These are phyloP conservation scores for Liparis tanakae DNA, from an alignment of 2,797 vertebrate genomes.

Conservation along the genomic window DNA sequence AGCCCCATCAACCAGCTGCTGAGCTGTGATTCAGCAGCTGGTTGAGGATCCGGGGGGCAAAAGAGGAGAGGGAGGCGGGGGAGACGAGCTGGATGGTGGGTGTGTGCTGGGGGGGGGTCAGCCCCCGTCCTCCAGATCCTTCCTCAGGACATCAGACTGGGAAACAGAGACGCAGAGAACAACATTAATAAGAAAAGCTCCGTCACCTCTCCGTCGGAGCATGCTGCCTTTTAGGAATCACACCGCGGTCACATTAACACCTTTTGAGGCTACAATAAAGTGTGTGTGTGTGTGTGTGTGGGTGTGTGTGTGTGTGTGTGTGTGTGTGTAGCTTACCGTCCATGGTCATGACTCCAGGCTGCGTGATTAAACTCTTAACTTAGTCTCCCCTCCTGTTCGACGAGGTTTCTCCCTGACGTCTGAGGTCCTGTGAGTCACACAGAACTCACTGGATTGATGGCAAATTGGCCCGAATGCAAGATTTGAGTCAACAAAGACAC, in stretches of 20 bases:
- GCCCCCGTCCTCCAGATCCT: slow-evolving; percentile 26
- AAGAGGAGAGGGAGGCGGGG: slow-evolving; percentile 17
- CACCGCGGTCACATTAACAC: slow-evolving; percentile 15
- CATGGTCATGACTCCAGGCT: slow-evolving; percentile 23
- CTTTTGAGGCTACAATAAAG: slow-evolving; percentile 35
- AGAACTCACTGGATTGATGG: slow-evolving; percentile 5
- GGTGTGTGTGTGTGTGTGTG: slow-evolving; percentile 10
- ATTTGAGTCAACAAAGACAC: slow-evolving; percentile 10
- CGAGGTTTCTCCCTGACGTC: slow-evolving; percentile 43
- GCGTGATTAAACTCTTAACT: slow-evolving; percentile 47
- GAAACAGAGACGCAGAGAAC: too few relatives aligned
- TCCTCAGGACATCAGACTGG: slow-evolving; percentile 14
- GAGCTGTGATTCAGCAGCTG: slow-evolving; percentile 66
- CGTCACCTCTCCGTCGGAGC: slow-evolving; percentile 57
- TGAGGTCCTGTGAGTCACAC: slow-evolving; percentile 41
- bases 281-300: slow-evolving; percentile 8
- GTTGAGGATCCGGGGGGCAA: slow-evolving; percentile 43
- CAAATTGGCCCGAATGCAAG: slow-evolving; percentile 19
- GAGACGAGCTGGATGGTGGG: slow-evolving; percentile 31
- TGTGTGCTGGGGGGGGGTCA: slow-evolving; percentile 36
- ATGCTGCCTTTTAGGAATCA: slow-evolving; percentile 52
- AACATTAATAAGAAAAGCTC: too few relatives aligned
- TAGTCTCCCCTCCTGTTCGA: slow-evolving; percentile 11
- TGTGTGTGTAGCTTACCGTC: slow-evolving; percentile 10
- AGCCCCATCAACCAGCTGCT: slow-evolving; percentile 64